phyloP scores from a whole-genome alignment of 2,888 invertebrate species.

The Dione vanillae region DNA sequence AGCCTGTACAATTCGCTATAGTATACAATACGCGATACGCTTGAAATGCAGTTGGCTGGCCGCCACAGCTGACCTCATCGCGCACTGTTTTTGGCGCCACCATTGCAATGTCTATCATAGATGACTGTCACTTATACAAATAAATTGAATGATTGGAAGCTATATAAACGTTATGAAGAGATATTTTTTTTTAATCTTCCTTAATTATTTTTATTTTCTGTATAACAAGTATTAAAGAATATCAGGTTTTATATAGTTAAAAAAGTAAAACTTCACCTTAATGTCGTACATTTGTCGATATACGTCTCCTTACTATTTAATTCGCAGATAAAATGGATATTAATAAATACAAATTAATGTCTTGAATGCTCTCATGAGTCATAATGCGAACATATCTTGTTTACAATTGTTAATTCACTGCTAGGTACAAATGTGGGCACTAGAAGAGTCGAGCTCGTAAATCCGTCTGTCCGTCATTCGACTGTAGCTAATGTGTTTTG shows the following conservation, averaged over 20 bases:
- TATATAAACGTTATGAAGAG: background rate
- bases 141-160: slow-evolving; percentile 1
- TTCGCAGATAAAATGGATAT: slow-evolving; percentile 40
- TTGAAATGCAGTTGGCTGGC: slow-evolving; percentile 33
- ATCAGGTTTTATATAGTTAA: no score
- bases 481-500: slow-evolving; percentile 43
- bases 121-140: slow-evolving; percentile 54
- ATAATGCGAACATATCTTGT: slow-evolving; percentile 43
- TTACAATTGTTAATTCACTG: slow-evolving; percentile 46
- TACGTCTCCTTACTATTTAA: slow-evolving; percentile 37
- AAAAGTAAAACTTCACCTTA: background rate
- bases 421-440: slow-evolving; percentile 47
- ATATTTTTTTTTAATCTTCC: background rate
- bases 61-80: slow-evolving; percentile 72
- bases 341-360: slow-evolving; percentile 49
- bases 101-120: slow-evolving; percentile 68
- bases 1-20: slow-evolving; percentile 4
- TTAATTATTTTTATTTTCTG: no score
- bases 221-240: no score
- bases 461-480: slow-evolving; percentile 60
- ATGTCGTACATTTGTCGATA: slow-evolving; percentile 32
- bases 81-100: slow-evolving; percentile 78
- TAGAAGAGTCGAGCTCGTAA: slow-evolving; percentile 55
- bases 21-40: no score
- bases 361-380: slow-evolving; percentile 42